phyloP scores from a whole-genome alignment of 2,888 invertebrate species.

The Acrocyrtus sp. region DNA sequence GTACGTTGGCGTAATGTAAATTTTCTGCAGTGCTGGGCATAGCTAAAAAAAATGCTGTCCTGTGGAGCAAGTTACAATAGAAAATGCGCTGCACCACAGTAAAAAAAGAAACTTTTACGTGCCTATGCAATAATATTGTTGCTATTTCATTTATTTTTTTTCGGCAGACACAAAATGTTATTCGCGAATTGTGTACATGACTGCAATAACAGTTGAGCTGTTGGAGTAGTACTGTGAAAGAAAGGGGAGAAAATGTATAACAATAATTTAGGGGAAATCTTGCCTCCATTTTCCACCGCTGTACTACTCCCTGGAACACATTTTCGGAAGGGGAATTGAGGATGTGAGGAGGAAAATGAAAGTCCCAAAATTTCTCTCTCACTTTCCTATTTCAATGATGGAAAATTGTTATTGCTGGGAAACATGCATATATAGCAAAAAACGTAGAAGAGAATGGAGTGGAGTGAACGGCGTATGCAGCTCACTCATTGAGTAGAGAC shows the following conservation, averaged over 20 bases:
- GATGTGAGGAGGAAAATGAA: constrained; percentile 24
- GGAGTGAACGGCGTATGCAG: constrained; percentile 1
- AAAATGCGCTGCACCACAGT: background rate
- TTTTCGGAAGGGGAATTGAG: constrained; percentile 8
- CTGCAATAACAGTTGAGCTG: background rate
- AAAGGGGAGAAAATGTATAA: background rate
- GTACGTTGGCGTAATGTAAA: background rate
- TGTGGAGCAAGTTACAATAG: background rate
- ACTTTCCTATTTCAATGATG: constrained; percentile 15
- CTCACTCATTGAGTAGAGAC: background rate
- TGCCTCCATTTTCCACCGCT: background rate
- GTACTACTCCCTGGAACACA: background rate
- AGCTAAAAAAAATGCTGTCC: background rate
- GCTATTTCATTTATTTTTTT: background rate
- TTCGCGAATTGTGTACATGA: background rate
- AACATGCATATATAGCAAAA: constrained; percentile 24
- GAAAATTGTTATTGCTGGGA: constrained; percentile 32
- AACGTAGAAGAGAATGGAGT: background rate
- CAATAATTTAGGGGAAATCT: background rate
- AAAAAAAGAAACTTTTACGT: background rate
- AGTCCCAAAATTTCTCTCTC: no score
- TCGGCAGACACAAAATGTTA: background rate
- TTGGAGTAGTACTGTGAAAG: no score
- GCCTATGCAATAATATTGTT: background rate
- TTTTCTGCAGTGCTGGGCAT: background rate